Base-by-base conservation (phyloP, 2,113 vertebrate species). In the Corythaeola cristata region DNA sequence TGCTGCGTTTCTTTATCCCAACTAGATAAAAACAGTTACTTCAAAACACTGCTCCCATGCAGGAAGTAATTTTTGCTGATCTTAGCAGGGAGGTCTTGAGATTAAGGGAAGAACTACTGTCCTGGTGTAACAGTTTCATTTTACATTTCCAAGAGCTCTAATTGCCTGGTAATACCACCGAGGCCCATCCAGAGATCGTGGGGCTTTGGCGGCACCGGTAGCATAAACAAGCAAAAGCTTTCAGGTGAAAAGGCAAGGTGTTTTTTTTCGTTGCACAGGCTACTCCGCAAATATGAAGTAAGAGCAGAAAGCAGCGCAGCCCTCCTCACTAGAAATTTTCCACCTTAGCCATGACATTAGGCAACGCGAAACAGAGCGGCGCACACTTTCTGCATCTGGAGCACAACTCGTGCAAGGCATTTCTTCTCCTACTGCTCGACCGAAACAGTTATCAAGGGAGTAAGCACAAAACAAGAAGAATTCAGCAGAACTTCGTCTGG, bases 121-220 rank as follows among this genome's bases (percentile, higher is more conserved):
- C 86, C 85, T 89, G 67, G 81, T 97, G 77, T 92, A 97, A 97
- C 71, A 89, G 94, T 96, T 97, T 96, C 85, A 79, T 97, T 97
- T 97, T 92, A 87, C 84, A 86, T 62, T 84, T 86, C 86, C 74
- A 78, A 72, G 94, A 95, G 66, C 88, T 81, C 62, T 85, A 81
- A 81, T 58, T 96, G 83, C 85, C 89, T 47, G 32, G 30, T 76
- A 62, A 7, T 7, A 69, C 56, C 53, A 69, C 16, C 1, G 9
- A 78, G 55, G 67, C 68, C 75, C 82, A 60, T 15, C 35, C 27
- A 5, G 22, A 55, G 37, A 16, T 3, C 0, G 56, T 5, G 10
- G 13, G 21, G 44, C 18, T 66, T 85, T 78, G 3, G 4, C 3
- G 9, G 45, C 8, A 45, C 26, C 0, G 0, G 13, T 27, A 56